Evolutionary conservation across 2,888 invertebrate species (phyloP).

Genomic region (Octonoba sinensis): DNA sequence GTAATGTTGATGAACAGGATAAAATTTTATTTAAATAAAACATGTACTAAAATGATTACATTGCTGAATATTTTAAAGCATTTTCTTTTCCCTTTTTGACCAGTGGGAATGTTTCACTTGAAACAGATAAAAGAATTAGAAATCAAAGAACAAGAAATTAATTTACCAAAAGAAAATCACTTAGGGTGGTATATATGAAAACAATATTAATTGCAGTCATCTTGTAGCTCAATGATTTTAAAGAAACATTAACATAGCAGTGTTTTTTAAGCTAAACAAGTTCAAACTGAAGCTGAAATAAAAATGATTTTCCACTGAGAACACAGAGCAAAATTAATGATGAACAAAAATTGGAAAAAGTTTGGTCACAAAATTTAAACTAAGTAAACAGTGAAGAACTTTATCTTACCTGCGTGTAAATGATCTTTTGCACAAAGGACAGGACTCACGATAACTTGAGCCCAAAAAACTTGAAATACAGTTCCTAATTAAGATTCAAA

Average conservation of each 20-base stretch:
- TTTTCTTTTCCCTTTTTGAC: too few relatives aligned
- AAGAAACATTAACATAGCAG: not conserved
- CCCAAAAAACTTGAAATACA: slow-evolving; percentile 34
- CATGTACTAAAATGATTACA: not conserved
- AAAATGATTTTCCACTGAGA: not conserved
- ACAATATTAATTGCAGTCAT: not conserved
- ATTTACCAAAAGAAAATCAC: not conserved
- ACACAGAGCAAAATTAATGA: too few relatives aligned
- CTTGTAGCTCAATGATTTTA: not conserved
- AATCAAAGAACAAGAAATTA: too few relatives aligned
- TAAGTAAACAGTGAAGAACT: not conserved
- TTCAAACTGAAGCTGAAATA: not conserved
- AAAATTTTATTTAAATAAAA: not conserved
- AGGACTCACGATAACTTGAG: slow-evolving; percentile 39
- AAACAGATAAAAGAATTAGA: too few relatives aligned
- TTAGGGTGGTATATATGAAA: too few relatives aligned
- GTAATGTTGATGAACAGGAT: not conserved
- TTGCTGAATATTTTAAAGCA: not conserved
- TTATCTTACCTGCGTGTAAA: slow-evolving; percentile 46
- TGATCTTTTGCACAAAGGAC: slow-evolving; percentile 45
- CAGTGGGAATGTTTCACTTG: too few relatives aligned
- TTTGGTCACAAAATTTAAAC: too few relatives aligned
- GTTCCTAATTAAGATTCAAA: slow-evolving; percentile 13
- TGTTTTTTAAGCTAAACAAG: not conserved
- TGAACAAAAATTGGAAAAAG: too few relatives aligned